phyloP scores from a whole-genome alignment of 2,113 vertebrate species.

The Alaudala cheleensis region DNA sequence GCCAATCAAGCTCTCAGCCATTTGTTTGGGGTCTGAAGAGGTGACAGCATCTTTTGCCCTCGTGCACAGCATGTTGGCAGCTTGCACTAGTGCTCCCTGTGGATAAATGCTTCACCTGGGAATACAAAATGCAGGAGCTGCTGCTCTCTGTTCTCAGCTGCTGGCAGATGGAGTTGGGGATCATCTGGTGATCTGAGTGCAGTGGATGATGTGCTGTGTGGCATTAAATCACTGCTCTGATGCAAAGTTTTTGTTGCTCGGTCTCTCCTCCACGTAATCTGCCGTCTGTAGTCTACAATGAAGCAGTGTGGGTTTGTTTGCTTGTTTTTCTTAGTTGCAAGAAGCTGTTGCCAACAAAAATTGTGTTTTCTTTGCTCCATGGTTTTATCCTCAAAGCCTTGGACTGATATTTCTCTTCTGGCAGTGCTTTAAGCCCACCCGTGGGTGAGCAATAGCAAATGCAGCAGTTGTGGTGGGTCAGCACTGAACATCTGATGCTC shows the following conservation, averaged over 20 bases:
- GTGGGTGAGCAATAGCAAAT: background rate
- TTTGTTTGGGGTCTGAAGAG: background rate
- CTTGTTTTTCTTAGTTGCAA: background rate
- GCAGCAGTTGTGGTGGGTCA: background rate
- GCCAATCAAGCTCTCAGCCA: rapidly evolving
- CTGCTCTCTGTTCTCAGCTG: background rate
- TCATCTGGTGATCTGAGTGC: background rate
- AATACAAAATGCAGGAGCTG: background rate
- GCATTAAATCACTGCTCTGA: background rate
- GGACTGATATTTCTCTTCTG: background rate
- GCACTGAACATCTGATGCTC: background rate
- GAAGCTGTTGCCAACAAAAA: background rate
- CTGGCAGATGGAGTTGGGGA: conserved; percentile 34
- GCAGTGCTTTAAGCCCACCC: background rate
- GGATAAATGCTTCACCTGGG: background rate
- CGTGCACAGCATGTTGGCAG: rapidly evolving
- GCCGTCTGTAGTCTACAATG: rapidly evolving
- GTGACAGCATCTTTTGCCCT: background rate
- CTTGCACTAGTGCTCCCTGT: background rate
- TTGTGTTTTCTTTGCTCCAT: background rate
- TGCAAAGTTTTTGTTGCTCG: background rate
- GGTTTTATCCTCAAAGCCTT: background rate
- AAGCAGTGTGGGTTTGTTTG: background rate
- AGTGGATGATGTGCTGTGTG: background rate
- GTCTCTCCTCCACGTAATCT: background rate